Conservation (phyloP, 2,113 vertebrate genomes). For the Ochotona curzoniae region DNA sequence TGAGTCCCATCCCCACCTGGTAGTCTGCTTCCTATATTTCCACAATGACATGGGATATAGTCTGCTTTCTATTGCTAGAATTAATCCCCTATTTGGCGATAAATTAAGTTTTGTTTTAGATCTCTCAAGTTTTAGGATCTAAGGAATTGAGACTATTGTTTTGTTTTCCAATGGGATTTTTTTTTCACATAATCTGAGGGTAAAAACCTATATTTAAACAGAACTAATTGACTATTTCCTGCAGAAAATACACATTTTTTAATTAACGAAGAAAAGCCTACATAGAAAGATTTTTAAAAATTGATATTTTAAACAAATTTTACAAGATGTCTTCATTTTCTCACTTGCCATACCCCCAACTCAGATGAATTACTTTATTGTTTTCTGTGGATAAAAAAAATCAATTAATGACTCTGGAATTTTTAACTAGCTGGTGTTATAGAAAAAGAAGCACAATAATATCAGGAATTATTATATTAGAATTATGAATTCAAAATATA, state of each 20-base stretch:
- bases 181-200: neutral
- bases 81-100: neutral
- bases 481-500: neutral
- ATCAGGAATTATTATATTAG: neutral
- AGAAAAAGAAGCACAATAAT: conserved; percentile 8
- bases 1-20: neutral
- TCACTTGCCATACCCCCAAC: neutral
- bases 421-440: neutral
- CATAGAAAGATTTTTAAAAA: neutral
- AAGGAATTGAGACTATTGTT: neutral
- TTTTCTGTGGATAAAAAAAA: neutral
- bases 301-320: conserved; percentile 30
- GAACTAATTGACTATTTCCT: neutral
- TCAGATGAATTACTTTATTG: neutral
- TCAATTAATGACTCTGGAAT: neutral
- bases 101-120: neutral
- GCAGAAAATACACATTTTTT: neutral
- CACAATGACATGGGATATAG: neutral
- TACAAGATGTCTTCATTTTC: neutral
- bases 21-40: neutral
- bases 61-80: neutral
- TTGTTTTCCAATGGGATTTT: neutral
- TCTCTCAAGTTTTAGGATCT: neutral
- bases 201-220: neutral
- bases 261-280: neutral